phyloP scores from a whole-genome alignment of 2,888 invertebrate species.

The Caenorhabditis doughertyi region DNA sequence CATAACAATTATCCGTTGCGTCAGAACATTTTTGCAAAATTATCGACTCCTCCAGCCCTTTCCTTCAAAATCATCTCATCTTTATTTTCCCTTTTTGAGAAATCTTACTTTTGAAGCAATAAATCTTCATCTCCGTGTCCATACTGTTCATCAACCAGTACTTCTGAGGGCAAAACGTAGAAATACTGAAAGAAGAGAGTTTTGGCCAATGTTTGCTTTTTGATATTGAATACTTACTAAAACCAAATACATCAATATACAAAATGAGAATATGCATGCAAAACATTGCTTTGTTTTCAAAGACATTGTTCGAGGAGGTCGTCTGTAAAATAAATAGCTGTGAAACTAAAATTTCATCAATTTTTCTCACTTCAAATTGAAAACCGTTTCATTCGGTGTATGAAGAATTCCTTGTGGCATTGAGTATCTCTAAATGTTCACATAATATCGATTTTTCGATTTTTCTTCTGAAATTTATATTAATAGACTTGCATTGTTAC shows the following conservation, averaged over 20 bases:
- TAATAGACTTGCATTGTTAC: not conserved
- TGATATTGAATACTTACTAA: slow-evolving; percentile 23
- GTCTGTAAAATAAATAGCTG: slow-evolving; percentile 26
- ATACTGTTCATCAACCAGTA: slow-evolving; percentile 60
- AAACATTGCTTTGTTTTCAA: slow-evolving; percentile 38
- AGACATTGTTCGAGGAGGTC: slow-evolving; percentile 20
- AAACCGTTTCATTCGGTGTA: not conserved
- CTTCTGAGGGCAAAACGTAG: slow-evolving; percentile 45
- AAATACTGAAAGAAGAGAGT: slow-evolving; percentile 46
- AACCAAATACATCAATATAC: slow-evolving; percentile 38
- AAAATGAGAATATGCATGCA: slow-evolving; percentile 34
- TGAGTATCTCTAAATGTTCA: slow-evolving; percentile 8
- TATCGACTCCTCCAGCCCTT: slow-evolving; percentile 46
- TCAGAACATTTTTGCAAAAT: slow-evolving; percentile 54
- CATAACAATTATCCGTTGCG: slow-evolving; percentile 48
- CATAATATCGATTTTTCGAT: slow-evolving; percentile 15
- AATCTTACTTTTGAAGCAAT: slow-evolving; percentile 37
- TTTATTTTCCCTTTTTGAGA: not conserved
- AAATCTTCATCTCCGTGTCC: slow-evolving; percentile 47
- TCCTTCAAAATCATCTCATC: too few species aligned
- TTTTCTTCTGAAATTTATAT: slow-evolving; percentile 3
- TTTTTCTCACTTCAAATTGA: slow-evolving; percentile 10
- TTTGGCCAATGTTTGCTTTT: too few species aligned
- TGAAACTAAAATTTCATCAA: too few species aligned
- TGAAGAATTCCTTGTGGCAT: slow-evolving; percentile 64